Percentiles rank a stretch among this genome's conserved stretches.
Conservation (phyloP, 2,888 invertebrate genomes). For the Leucoptera coffeella region DNA sequence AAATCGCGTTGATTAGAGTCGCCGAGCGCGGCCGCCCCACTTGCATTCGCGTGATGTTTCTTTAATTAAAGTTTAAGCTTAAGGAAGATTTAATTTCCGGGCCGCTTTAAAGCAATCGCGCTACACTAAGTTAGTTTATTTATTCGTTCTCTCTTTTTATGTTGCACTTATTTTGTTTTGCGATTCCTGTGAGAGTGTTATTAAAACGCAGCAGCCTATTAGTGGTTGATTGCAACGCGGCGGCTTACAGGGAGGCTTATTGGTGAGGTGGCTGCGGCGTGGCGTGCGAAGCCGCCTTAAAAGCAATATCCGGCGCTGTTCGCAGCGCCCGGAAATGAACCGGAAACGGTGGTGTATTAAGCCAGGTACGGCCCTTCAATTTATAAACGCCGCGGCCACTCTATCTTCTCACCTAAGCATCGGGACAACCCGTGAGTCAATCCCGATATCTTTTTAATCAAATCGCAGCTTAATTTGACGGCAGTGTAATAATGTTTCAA, state of each 20-base stretch:
- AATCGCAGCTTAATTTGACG: too few species aligned
- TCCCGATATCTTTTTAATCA: too few species aligned
- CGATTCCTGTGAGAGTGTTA: too few species aligned
- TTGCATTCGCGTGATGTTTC: constrained; percentile 26
- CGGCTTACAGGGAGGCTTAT: neutral
- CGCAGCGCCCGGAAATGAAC: constrained; percentile 53
- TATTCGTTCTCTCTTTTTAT: neutral
- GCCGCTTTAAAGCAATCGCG: constrained; percentile 19
- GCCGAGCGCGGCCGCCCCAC: neutral
- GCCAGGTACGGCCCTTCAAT: constrained; percentile 54
- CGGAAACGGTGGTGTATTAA: constrained; percentile 55
- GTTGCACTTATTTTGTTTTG: neutral
- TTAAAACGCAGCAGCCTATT: too few species aligned
- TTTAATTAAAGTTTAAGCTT: constrained; percentile 42
- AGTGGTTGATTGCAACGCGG: constrained; percentile 12
- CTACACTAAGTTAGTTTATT: neutral
- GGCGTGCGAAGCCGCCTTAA: constrained; percentile 49
- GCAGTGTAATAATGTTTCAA: too few species aligned
- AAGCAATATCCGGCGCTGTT: constrained; percentile 54
- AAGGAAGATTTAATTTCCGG: constrained; percentile 43
- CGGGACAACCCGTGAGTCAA: too few species aligned
- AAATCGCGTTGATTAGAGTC: neutral
- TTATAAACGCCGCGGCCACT: constrained; percentile 44
- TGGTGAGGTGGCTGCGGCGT: constrained; percentile 7
- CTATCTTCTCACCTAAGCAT: too few species aligned